A percentile compares a stretch with the other conserved stretches of the same genome.
Conservation (phyloP, 2,888 invertebrate species). For the Euspilapteryx auroguttella region DNA sequence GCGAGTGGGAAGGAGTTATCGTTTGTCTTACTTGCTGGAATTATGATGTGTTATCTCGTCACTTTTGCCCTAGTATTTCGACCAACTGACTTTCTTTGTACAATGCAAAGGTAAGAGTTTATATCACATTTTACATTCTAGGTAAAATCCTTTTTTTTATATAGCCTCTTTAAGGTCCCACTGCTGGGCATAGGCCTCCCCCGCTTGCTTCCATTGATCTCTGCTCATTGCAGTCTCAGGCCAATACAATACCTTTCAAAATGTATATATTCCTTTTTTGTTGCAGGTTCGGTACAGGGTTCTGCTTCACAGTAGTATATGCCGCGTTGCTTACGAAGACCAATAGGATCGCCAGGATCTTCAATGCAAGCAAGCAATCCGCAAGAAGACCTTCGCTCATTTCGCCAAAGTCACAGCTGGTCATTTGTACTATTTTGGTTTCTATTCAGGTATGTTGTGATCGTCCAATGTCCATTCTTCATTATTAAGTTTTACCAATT, state of each 20-base stretch:
- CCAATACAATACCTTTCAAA: too few species aligned
- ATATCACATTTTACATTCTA: not conserved
- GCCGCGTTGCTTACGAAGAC: constrained; percentile 96
- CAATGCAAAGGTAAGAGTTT: constrained; percentile 76
- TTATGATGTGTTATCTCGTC: constrained; percentile 88
- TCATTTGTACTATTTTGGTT: constrained; percentile 84
- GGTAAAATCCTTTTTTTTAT: too few species aligned
- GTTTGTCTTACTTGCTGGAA: constrained; percentile 88
- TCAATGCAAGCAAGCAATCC: constrained; percentile 91
- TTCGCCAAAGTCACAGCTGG: constrained; percentile 85
- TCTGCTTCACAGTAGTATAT: constrained; percentile 96
- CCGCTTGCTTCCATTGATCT: too few species aligned
- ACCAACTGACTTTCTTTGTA: constrained; percentile 85
- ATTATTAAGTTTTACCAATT: not conserved
- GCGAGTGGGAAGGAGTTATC: constrained; percentile 90
- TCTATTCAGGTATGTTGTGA: constrained; percentile 75
- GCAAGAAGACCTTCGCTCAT: constrained; percentile 93
- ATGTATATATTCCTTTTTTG: too few species aligned
- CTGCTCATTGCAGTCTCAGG: too few species aligned
- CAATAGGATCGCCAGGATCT: constrained; percentile 93
- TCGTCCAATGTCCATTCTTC: constrained; percentile 1
- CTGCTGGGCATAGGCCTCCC: too few species aligned
- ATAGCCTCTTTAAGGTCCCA: too few species aligned
- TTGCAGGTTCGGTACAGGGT: constrained; percentile 78
- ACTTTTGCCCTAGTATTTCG: constrained; percentile 90